A percentile compares a stretch with the other conserved stretches of the same genome.
Evolutionary conservation across 2,113 vertebrate species (phyloP).

Genomic region (Alectura lathami): DNA sequence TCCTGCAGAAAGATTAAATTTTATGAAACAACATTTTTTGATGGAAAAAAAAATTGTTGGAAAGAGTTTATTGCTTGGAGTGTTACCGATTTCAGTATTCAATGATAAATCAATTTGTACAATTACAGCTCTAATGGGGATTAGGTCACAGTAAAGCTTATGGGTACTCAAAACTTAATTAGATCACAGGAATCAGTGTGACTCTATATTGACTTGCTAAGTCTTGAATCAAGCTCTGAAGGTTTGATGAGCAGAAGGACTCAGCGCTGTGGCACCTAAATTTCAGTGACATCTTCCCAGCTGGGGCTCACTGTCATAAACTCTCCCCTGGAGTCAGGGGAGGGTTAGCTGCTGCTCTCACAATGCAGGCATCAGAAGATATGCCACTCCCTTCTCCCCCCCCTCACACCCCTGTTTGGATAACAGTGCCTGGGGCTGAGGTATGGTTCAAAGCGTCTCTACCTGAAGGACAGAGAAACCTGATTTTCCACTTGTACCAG

Average conservation of each 20-base stretch:
- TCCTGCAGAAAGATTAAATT: not conserved
- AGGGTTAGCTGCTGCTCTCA: not conserved
- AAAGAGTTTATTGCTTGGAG: conserved; percentile 20
- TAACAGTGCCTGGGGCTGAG: not conserved
- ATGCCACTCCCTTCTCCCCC: not conserved
- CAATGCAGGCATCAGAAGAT: not conserved
- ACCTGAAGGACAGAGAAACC: not conserved
- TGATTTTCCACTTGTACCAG: not conserved
- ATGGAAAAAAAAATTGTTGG: not conserved
- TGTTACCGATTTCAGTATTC: conserved; percentile 20
- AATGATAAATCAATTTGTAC: conserved; percentile 53
- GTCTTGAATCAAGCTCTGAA: conserved; percentile 11
- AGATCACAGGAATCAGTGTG: conserved; percentile 34
- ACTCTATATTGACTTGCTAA: not conserved
- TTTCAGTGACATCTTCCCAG: not conserved
- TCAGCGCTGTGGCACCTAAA: not conserved
- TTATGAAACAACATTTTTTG: not conserved
- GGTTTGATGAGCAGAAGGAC: not conserved
- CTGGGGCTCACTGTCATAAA: not conserved
- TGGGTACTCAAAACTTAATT: conserved; percentile 56
- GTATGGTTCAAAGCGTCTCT: not conserved
- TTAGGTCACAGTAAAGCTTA: conserved; percentile 47
- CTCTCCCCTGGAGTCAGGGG: not conserved
- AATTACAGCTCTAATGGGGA: conserved; percentile 50
- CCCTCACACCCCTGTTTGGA: not conserved